These are phyloP conservation scores for Rousettus madagascariensis DNA, from an alignment of 2,797 vertebrate species.

Conservation along the genomic window DNA sequence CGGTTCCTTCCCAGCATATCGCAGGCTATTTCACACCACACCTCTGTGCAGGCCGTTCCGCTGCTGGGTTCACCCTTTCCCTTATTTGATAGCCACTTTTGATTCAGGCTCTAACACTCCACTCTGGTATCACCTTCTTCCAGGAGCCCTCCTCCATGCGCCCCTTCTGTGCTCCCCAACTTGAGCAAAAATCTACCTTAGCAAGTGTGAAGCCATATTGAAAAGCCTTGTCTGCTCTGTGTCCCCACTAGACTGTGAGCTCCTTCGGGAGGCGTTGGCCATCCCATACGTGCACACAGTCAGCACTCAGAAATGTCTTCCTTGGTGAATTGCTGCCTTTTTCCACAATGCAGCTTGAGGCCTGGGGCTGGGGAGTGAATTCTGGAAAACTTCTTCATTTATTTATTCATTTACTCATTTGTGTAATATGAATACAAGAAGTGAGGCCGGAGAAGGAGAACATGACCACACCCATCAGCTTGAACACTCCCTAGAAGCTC, in stretches of 20 bases:
- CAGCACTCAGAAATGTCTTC: not conserved
- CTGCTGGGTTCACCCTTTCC: not conserved
- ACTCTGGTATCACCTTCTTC: not conserved
- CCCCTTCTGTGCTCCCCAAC: not conserved
- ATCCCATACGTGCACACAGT: too few species aligned
- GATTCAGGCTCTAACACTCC: not conserved
- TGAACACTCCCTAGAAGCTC: not conserved
- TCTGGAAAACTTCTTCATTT: not conserved
- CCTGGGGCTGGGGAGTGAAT: not conserved
- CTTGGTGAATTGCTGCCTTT: not conserved
- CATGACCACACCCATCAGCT: not conserved
- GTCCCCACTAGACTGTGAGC: fast-evolving
- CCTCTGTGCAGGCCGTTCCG: not conserved
- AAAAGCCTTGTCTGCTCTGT: not conserved
- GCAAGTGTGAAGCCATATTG: not conserved
- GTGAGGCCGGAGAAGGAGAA: too few species aligned
- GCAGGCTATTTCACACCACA: not conserved
- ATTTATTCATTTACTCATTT: not conserved
- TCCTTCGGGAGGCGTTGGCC: not conserved
- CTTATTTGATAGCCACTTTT: not conserved
- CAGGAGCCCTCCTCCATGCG: not conserved
- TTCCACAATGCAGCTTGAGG: not conserved
- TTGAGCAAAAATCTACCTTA: not conserved
- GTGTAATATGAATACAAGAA: not conserved
- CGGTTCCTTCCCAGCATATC: not conserved